These are phyloP conservation scores for Drosophila erecta DNA, from an alignment of 1,140 invertebrate species.

Conservation along the genomic window DNA sequence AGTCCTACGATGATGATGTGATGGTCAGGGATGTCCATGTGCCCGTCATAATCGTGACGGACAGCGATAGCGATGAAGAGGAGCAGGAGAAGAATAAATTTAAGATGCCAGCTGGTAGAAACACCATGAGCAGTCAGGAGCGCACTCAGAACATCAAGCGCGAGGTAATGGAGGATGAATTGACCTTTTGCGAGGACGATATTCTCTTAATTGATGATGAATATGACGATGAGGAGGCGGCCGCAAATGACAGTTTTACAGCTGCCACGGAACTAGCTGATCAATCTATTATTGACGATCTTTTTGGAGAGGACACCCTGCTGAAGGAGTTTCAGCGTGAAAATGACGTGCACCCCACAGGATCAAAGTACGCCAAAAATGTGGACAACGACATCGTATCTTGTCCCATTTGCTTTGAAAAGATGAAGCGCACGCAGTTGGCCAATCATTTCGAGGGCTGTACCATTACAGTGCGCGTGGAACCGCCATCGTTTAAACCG, in stretches of 20 bases:
- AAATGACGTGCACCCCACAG: slow-evolving; percentile 56
- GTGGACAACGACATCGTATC: slow-evolving; percentile 67
- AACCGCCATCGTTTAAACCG: slow-evolving; percentile 38
- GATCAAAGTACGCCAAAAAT: slow-evolving; percentile 38
- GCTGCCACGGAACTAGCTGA: slow-evolving; percentile 57
- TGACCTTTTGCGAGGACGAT: slow-evolving; percentile 54
- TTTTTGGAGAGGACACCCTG: slow-evolving; percentile 64
- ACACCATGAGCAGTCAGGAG: slow-evolving; percentile 41
- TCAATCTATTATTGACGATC: slow-evolving; percentile 64
- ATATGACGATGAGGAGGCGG: slow-evolving; percentile 57
- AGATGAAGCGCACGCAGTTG: slow-evolving; percentile 59
- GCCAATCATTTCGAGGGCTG: slow-evolving; percentile 78
- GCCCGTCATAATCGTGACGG: slow-evolving; percentile 33
- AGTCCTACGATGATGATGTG: slow-evolving; percentile 56
- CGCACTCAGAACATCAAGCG: slow-evolving; percentile 64
- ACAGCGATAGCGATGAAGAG: slow-evolving; percentile 48
- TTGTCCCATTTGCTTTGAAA: slow-evolving; percentile 84
- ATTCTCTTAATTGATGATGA: slow-evolving; percentile 80
- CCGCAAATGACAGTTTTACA: neutral
- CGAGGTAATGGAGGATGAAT: slow-evolving; percentile 75
- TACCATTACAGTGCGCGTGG: slow-evolving; percentile 56
- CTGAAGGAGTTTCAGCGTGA: slow-evolving; percentile 66
- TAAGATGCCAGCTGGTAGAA: neutral
- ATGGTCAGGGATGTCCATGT: slow-evolving; percentile 3
- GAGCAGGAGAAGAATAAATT: neutral